Conservation (phyloP, 2,888 invertebrate species). For the Sinohyriopsis cumingii region DNA sequence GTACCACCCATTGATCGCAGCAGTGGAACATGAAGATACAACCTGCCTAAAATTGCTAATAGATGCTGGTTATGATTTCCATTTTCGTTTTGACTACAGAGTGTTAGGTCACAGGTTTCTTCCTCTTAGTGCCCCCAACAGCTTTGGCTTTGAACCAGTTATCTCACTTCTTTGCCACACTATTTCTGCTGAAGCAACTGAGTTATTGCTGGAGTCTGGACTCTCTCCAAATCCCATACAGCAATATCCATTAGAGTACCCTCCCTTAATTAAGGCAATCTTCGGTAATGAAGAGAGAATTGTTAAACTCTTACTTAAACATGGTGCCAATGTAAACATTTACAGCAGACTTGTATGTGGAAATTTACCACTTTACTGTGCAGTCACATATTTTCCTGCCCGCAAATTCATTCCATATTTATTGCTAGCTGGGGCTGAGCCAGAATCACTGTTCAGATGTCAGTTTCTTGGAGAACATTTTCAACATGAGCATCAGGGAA, state of each 20-base stretch:
- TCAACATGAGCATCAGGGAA: not conserved
- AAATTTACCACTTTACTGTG: constrained; percentile 50
- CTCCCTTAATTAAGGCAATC: constrained; percentile 55
- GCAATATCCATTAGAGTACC: constrained; percentile 39
- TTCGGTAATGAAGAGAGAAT: constrained; percentile 34
- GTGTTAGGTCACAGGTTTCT: not conserved
- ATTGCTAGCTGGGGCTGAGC: constrained; percentile 40
- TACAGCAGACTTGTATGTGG: constrained; percentile 47
- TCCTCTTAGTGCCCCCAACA: constrained; percentile 20
- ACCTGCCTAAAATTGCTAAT: constrained; percentile 38
- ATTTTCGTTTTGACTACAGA: no score
- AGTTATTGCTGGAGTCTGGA: constrained; percentile 46
- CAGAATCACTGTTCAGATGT: constrained; percentile 24
- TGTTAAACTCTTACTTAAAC: constrained; percentile 46
- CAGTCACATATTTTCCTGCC: constrained; percentile 27
- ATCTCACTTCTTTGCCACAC: constrained; percentile 34
- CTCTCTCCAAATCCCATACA: constrained; percentile 31
- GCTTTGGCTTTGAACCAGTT: constrained; percentile 27
- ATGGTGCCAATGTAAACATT: constrained; percentile 50
- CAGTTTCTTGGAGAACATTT: constrained; percentile 9
- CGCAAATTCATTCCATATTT: constrained; percentile 11
- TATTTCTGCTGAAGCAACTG: constrained; percentile 38
- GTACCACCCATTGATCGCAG: constrained; percentile 39
- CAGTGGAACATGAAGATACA: constrained; percentile 37
- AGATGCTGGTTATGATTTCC: constrained; percentile 29